Conservation (phyloP, 2,888 invertebrate species). For the Calliopum simillimum region DNA sequence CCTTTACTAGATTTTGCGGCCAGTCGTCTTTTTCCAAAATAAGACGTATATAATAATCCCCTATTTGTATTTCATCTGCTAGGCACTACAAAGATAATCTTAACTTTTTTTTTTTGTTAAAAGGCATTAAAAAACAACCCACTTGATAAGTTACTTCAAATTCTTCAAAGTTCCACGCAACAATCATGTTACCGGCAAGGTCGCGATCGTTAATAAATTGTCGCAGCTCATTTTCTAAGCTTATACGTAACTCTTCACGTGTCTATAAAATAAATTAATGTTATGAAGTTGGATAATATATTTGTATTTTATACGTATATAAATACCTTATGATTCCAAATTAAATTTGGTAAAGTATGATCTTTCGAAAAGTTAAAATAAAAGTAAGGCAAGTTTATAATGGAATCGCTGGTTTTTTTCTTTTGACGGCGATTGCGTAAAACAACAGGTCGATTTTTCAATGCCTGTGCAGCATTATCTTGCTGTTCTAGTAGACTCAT, state of each 20-base stretch:
- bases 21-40: constrained; percentile 91
- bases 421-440: constrained; percentile 84
- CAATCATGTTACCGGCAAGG: constrained; percentile 80
- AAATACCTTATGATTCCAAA: constrained; percentile 97
- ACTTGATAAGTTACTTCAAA: constrained; percentile 91
- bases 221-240: constrained; percentile 92
- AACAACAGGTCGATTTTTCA: constrained; percentile 84
- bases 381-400: constrained; percentile 78
- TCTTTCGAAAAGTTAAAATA: constrained; percentile 95
- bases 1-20: constrained; percentile 87
- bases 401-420: constrained; percentile 62
- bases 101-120: background rate
- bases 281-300: background rate
- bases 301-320: background rate
- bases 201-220: constrained; percentile 92
- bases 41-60: constrained; percentile 96
- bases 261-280: constrained; percentile 72
- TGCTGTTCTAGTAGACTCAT: constrained; percentile 67
- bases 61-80: constrained; percentile 96
- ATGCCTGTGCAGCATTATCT: constrained; percentile 62
- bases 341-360: constrained; percentile 94
- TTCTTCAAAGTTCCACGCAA: constrained; percentile 98
- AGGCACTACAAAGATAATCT: constrained; percentile 71
- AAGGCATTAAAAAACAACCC: background rate
- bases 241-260: constrained; percentile 91